These are phyloP conservation scores for Patella pellucida DNA, from an alignment of 2,888 invertebrate genomes.

Conservation along the genomic window DNA sequence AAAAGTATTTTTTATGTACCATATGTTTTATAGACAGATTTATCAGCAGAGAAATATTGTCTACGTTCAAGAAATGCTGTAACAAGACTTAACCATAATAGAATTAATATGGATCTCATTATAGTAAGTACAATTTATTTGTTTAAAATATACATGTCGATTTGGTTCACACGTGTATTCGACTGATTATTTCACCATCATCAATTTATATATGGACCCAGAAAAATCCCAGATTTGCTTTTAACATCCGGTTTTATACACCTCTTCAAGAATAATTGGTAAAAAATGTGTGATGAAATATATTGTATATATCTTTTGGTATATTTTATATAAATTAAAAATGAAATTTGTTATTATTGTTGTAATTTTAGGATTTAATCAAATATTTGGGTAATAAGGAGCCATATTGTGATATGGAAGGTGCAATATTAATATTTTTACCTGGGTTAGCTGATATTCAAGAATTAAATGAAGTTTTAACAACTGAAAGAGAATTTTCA, in stretches of 20 bases:
- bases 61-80: slow-evolving; percentile 62
- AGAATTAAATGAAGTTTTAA: slow-evolving; percentile 62
- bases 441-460: slow-evolving; percentile 68
- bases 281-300: not conserved
- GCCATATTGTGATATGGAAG: slow-evolving; percentile 47
- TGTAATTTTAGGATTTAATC: slow-evolving; percentile 52
- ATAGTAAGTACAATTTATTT: slow-evolving; percentile 43
- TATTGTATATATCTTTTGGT: not conserved
- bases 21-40: slow-evolving; percentile 52
- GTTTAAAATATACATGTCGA: no score
- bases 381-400: slow-evolving; percentile 46
- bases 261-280: not conserved
- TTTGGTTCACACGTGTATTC: no score
- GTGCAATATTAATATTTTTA: slow-evolving; percentile 67
- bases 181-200: no score
- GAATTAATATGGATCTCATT: slow-evolving; percentile 67
- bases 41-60: slow-evolving; percentile 61
- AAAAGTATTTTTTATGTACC: slow-evolving; percentile 11
- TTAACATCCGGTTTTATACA: not conserved
- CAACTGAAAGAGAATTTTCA: slow-evolving; percentile 57
- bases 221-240: not conserved
- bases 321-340: not conserved
- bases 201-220: not conserved
- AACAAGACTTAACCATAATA: slow-evolving; percentile 59
- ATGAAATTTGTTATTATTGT: not conserved